Conservation (phyloP, 2,113 vertebrate genomes). For the Perca flavescens region DNA sequence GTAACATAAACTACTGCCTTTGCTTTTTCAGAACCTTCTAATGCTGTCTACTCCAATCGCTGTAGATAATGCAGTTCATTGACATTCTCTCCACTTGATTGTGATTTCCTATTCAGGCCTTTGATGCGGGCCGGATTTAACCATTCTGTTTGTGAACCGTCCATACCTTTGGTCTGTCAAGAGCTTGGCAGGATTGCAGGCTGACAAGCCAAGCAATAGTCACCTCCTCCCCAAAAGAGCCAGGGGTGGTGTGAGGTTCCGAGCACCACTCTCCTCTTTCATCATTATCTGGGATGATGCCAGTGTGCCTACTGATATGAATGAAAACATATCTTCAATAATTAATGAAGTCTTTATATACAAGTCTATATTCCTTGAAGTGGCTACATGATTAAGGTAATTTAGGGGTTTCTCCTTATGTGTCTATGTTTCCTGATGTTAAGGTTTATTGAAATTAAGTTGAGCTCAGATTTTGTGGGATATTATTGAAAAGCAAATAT, state of each 20-base stretch:
- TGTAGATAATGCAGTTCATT: slow-evolving; percentile 69
- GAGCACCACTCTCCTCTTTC: slow-evolving; percentile 68
- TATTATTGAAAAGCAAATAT: slow-evolving; percentile 18
- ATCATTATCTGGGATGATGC: slow-evolving; percentile 51
- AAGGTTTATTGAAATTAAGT: neutral
- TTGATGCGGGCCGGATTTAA: slow-evolving; percentile 82
- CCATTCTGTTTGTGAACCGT: slow-evolving; percentile 83
- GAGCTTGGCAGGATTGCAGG: slow-evolving; percentile 77
- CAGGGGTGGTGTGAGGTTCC: slow-evolving; percentile 65
- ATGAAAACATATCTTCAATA: slow-evolving; percentile 17
- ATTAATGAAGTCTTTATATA: slow-evolving; percentile 14
- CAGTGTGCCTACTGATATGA: slow-evolving; percentile 13
- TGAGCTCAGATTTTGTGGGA: neutral
- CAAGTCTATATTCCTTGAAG: neutral
- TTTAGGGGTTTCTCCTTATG: neutral
- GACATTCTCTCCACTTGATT: slow-evolving; percentile 79
- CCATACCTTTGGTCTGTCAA: slow-evolving; percentile 84
- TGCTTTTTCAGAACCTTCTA: slow-evolving; percentile 1
- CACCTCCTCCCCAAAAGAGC: slow-evolving; percentile 78
- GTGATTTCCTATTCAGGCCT: slow-evolving; percentile 81
- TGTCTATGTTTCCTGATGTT: neutral
- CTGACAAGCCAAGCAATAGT: slow-evolving; percentile 78
- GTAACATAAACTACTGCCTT: neutral
- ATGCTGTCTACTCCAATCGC: slow-evolving; percentile 45
- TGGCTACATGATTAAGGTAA: neutral